Conservation (phyloP, 2,888 invertebrate species). For the Scaptomyza flava region DNA sequence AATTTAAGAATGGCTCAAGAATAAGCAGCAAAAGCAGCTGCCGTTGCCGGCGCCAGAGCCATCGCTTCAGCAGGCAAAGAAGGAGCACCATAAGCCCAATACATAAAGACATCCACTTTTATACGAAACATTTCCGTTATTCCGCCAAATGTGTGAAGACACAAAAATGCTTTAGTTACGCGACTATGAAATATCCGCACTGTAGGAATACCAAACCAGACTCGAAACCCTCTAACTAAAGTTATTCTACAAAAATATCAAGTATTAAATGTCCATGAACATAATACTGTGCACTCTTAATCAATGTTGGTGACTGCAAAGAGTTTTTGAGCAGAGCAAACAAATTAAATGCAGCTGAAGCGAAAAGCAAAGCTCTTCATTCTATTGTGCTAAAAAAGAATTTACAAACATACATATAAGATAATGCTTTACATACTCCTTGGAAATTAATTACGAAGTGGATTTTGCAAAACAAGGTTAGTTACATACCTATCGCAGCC, state of each 20-base stretch:
- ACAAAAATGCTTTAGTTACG: slow-evolving; percentile 18
- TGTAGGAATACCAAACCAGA: slow-evolving; percentile 10
- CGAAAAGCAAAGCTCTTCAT: not conserved
- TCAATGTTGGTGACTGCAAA: not conserved
- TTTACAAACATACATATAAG: not conserved
- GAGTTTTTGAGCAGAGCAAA: not conserved
- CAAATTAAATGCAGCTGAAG: not conserved
- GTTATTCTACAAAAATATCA: not conserved
- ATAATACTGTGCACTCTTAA: not conserved
- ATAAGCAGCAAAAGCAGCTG: slow-evolving; percentile 7
- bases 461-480: not conserved
- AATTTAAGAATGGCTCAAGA: slow-evolving; percentile 66
- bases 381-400: not conserved
- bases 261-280: slow-evolving; percentile 1
- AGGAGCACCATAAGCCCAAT: slow-evolving; percentile 51
- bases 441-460: not conserved
- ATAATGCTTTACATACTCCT: not conserved
- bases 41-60: not conserved
- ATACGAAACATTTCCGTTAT: slow-evolving; percentile 43
- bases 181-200: slow-evolving; percentile 37
- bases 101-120: slow-evolving; percentile 71
- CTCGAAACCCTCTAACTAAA: not conserved
- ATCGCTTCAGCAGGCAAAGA: not conserved
- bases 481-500: not conserved
- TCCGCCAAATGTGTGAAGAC: slow-evolving; percentile 10